phyloP scores from a whole-genome alignment of 2,113 vertebrate genomes.

The Gallinago jamesoni region DNA sequence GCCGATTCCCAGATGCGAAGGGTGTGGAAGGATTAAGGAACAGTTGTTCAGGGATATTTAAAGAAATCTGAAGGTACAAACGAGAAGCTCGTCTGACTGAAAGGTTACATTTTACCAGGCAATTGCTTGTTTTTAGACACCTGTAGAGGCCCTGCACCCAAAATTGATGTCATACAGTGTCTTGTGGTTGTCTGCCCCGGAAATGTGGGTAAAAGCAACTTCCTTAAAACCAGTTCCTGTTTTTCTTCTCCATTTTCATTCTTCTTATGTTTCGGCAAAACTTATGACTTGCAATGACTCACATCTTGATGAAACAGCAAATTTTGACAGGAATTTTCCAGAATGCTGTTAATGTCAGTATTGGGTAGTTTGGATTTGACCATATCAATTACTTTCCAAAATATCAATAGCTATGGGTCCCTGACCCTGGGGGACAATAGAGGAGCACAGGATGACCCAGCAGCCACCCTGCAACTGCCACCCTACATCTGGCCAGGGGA shows the following conservation, averaged over 20 bases:
- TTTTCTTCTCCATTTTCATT: slow-evolving; percentile 31
- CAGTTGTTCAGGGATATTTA: not conserved
- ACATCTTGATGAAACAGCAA: not conserved
- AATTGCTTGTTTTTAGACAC: not conserved
- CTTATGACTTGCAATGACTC: slow-evolving; percentile 16
- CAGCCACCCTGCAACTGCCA: not conserved
- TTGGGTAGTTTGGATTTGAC: not conserved
- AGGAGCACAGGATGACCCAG: not conserved
- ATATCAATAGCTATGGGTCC: not conserved
- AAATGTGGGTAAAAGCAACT: slow-evolving; percentile 17
- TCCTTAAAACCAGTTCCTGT: slow-evolving; percentile 46
- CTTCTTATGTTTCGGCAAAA: slow-evolving; percentile 1
- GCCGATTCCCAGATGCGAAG: not conserved
- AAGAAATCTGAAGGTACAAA: not conserved
- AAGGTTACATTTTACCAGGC: not conserved
- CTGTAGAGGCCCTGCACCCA: not conserved
- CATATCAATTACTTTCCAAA: not conserved
- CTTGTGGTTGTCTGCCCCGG: slow-evolving; percentile 50
- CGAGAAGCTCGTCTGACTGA: not conserved
- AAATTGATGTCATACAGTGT: not conserved
- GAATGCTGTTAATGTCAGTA: not conserved
- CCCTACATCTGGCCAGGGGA: not conserved
- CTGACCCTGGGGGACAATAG: not conserved
- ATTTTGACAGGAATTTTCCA: not conserved
- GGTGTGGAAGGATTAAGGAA: not conserved